phyloP scores from a whole-genome alignment of 2,113 vertebrate genomes.

The Hippopotamus amphibius region DNA sequence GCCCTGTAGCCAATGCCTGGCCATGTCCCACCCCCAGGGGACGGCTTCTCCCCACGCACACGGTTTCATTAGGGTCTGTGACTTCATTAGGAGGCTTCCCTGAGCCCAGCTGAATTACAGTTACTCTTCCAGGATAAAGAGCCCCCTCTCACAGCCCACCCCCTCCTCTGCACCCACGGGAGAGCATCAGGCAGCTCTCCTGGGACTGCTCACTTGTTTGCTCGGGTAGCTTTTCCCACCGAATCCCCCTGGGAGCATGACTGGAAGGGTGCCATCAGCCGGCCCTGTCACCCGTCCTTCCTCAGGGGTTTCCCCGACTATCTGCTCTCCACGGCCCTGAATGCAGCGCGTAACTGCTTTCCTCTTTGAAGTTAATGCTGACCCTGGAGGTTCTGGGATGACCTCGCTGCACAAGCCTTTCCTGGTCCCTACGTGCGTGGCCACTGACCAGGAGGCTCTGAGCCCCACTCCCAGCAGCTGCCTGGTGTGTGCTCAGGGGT shows the following conservation, averaged over 20 bases:
- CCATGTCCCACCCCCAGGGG: not conserved
- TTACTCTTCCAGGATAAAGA: not conserved
- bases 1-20: not conserved
- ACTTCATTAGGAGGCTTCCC: slow-evolving; percentile 46
- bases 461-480: not conserved
- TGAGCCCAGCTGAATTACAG: not conserved
- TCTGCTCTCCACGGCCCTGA: not conserved
- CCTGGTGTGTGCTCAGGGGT: not conserved
- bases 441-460: not conserved
- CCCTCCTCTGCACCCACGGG: not conserved
- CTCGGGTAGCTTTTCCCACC: not conserved
- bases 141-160: not conserved
- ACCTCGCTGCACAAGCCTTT: not conserved
- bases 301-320: not conserved
- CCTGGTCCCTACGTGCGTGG: fast-evolving
- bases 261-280: not conserved
- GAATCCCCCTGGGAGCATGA: not conserved
- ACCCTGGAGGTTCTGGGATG: not conserved
- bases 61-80: slow-evolving; percentile 6
- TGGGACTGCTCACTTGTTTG: not conserved
- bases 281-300: not conserved
- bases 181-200: not conserved
- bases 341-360: not conserved
- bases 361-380: not conserved
- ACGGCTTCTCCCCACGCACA: not conserved